A percentile compares a stretch with the other conserved stretches of the same genome.
Conservation (phyloP, 2,797 vertebrate genomes). For the Mionectes olivaceus region DNA sequence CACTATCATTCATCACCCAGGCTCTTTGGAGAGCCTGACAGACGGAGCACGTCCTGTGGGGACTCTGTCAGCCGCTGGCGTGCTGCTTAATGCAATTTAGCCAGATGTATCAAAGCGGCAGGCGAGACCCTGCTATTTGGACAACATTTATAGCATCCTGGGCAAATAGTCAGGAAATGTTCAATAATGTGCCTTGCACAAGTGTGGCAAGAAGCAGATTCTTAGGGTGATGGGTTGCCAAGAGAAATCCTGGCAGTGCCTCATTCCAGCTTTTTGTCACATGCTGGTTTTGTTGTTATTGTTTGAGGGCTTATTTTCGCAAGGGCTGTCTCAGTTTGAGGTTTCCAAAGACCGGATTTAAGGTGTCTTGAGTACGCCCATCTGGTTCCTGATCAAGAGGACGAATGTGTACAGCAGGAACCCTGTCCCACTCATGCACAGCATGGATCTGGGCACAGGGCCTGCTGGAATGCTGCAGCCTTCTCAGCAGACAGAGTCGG, state of each 20-base stretch:
- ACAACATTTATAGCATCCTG: conserved; percentile 69
- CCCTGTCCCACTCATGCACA: fast-evolving
- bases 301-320: conserved; percentile 26
- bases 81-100: conserved; percentile 60
- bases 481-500: neutral
- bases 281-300: conserved; percentile 57
- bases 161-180: conserved; percentile 76
- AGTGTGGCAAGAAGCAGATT: conserved; percentile 67
- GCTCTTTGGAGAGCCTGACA: conserved; percentile 57
- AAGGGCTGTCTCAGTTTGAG: neutral
- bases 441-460: neutral
- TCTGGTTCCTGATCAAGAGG: neutral
- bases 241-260: conserved; percentile 55
- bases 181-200: conserved; percentile 71
- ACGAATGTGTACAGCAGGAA: neutral
- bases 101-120: conserved; percentile 66
- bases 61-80: conserved; percentile 31
- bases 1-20: conserved; percentile 59
- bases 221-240: conserved; percentile 17
- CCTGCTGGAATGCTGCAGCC: neutral
- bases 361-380: neutral
- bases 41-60: conserved; percentile 39
- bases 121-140: conserved; percentile 61
- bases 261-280: conserved; percentile 25
- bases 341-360: neutral